A percentile compares a stretch with the other conserved stretches of the same genome.
Conservation (phyloP, 2,888 invertebrate genomes). For the Lobophora halterata region DNA sequence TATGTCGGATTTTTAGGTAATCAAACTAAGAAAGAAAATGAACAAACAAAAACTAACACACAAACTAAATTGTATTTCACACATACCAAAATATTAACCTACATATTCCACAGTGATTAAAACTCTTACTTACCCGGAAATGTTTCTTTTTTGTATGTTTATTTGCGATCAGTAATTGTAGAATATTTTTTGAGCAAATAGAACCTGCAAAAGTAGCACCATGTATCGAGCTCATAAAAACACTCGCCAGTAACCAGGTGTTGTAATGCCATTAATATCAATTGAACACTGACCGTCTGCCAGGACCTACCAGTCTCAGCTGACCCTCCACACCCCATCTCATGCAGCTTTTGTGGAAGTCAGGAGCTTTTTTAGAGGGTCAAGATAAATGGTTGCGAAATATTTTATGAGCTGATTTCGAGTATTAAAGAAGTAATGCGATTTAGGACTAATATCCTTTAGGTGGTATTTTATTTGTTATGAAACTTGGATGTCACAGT, state of each 20-base stretch:
- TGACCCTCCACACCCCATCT: constrained; percentile 41
- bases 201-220: constrained; percentile 17
- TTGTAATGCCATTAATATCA: constrained; percentile 73
- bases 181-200: too few species aligned
- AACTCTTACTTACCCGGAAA: too few species aligned
- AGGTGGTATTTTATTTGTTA: too few species aligned
- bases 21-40: too few species aligned
- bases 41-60: too few species aligned
- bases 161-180: too few species aligned
- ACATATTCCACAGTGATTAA: too few species aligned
- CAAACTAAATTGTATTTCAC: too few species aligned
- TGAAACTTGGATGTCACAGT: too few species aligned
- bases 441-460: constrained; percentile 57
- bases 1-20: too few species aligned
- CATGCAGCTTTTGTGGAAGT: constrained; percentile 17
- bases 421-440: constrained; percentile 62
- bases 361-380: constrained; percentile 31
- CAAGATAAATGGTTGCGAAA: constrained; percentile 48
- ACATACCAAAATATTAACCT: too few species aligned
- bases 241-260: constrained; percentile 69
- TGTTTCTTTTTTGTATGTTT: too few species aligned
- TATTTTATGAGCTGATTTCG: constrained; percentile 72
- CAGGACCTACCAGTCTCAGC: constrained; percentile 49
- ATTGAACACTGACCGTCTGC: constrained; percentile 71
- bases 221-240: constrained; percentile 53